Evolutionary conservation across 2,888 invertebrate genomes (phyloP), one percentile per base, ranked within the genome.

Genomic region (Branchipolynoe longqiensis): DNA sequence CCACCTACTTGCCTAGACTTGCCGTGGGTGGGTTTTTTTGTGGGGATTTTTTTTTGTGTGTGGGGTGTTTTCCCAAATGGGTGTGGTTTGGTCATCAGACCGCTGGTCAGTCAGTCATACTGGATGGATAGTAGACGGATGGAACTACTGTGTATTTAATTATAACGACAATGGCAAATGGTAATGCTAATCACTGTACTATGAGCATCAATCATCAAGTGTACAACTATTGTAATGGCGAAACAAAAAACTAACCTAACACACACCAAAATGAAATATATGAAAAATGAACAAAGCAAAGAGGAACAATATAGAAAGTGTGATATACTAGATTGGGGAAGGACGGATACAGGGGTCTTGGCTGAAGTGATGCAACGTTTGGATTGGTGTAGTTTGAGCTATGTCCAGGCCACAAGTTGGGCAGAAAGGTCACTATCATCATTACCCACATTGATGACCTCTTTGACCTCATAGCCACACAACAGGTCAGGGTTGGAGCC

Each of bases 1-100:
- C 48, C 78, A 78, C 31, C 78, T 78, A 48, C 78, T 78, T 78
- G 78, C 78, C 78, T 78, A 78, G 78, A 78, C 48, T 78, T 78
- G 48, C 78, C 78, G 33, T 33, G 38, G 33, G 33, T 69, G 18
- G 36, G 38, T 69, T 18, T 69, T 69, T 33, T 69, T 18, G 38
- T 33, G 33, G 69, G 69, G 38, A n/a, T 69, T 31, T 33, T 12
- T 48, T 8, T 8, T 18, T 48, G 48, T 8, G 48, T 48, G 48
- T 48, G 8, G 18, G 48, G 48, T 8, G 48, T n/a, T n/a, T n/a
- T n/a, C n/a, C n/a, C n/a, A n/a, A n/a, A n/a, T n/a, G n/a, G n/a
- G n/a, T n/a, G 48, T 48, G 48, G n/a, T n/a, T 48, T n/a, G 38
- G 22, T 69, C 69, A 33, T 69, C 38, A 33, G 38, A 33, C 38